Conservation (phyloP, 2,797 vertebrate species). For the Phalanger gymnotis region DNA sequence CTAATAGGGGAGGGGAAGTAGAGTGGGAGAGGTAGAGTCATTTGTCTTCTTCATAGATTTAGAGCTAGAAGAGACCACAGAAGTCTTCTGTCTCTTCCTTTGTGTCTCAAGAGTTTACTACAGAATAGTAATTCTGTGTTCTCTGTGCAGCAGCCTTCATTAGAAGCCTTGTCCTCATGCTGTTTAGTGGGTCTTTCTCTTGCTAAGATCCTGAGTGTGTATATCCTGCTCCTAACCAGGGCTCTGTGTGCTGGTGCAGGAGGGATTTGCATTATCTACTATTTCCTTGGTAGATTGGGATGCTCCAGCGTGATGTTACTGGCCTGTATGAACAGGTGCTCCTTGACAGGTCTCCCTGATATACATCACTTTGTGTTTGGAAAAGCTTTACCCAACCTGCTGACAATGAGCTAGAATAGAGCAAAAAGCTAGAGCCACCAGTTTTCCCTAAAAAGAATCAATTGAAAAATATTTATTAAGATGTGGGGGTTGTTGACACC, state of each 20-base stretch:
- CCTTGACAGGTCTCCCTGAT: not conserved
- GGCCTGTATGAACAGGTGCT: not conserved
- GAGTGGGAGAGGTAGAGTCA: not conserved
- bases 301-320: not conserved
- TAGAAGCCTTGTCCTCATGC: not conserved
- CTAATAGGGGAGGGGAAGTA: not conserved
- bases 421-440: not conserved
- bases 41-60: not conserved
- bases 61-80: not conserved
- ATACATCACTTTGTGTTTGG: not conserved
- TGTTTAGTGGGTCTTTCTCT: not conserved
- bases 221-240: not conserved
- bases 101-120: not conserved
- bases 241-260: not conserved
- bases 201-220: not conserved
- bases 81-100: not conserved
- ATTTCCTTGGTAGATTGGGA: not conserved
- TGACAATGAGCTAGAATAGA: not conserved
- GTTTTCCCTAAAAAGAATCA: not conserved
- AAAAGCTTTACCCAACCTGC: not conserved
- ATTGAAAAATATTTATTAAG: not conserved
- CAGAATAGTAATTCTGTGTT: not conserved
- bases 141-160: not conserved
- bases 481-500: not conserved
- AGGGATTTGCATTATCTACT: not conserved